Percentiles rank a stretch among this genome's conserved stretches.
Evolutionary conservation across 2,888 invertebrate genomes (phyloP).

Genomic region (Hetaerina titia): DNA sequence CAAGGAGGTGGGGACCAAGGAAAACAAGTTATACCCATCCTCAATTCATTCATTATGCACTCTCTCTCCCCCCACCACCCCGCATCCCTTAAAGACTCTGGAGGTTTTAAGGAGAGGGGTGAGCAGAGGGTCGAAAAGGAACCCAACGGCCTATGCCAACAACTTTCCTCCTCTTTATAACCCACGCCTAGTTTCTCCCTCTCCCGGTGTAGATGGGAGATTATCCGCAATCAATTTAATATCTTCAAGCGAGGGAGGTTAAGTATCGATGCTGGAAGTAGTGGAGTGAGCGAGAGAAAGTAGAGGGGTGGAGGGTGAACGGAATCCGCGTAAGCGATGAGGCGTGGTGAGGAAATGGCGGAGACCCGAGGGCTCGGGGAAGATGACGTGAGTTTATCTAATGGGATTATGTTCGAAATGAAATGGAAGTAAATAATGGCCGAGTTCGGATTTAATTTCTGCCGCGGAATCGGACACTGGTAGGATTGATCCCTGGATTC

Average conservation of each 20-base stretch:
- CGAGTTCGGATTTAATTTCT: too few species aligned
- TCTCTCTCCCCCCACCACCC: background rate
- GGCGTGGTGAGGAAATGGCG: background rate
- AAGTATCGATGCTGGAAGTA: background rate
- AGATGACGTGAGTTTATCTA: background rate
- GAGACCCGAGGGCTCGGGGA: background rate
- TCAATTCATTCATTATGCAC: constrained; percentile 39
- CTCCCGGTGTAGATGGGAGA: background rate
- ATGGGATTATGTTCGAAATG: background rate
- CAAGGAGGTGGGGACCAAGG: background rate
- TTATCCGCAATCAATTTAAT: background rate
- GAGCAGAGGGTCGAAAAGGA: background rate
- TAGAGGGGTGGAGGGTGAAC: background rate
- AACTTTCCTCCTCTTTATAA: constrained; percentile 19
- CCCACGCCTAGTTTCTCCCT: background rate
- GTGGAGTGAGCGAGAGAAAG: too few species aligned
- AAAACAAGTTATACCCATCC: constrained; percentile 11
- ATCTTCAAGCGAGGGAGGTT: background rate
- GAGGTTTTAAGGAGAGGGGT: background rate
- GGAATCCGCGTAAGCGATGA: background rate
- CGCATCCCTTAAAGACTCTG: background rate
- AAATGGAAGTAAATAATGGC: background rate
- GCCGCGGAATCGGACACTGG: too few species aligned
- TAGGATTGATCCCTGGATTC: background rate
- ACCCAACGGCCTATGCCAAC: background rate